Percentiles rank a stretch among this genome's conserved stretches.
These are phyloP conservation scores for Drosophila suzukii DNA, from an alignment of 1,140 invertebrate genomes.

Conservation along the genomic window DNA sequence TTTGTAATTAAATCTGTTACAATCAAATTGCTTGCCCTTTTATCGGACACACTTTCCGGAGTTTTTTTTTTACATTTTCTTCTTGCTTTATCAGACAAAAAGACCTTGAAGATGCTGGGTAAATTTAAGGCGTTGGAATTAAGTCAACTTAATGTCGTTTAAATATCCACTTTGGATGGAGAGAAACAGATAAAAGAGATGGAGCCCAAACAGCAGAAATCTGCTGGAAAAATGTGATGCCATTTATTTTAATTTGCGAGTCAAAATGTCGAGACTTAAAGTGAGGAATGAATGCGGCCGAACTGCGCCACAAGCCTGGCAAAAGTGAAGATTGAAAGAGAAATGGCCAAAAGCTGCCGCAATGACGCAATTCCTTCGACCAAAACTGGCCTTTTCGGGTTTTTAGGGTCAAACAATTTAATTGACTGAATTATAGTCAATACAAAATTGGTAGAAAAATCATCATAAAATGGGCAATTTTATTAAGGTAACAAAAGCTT, in stretches of 20 bases:
- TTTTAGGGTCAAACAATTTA: slow-evolving; percentile 40
- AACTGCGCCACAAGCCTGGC: slow-evolving; percentile 28
- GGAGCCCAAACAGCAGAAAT: slow-evolving; percentile 20
- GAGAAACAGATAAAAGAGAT: slow-evolving; percentile 21
- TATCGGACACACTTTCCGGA: slow-evolving; percentile 1
- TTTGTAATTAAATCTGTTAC: slow-evolving; percentile 71
- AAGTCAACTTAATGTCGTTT: slow-evolving; percentile 65
- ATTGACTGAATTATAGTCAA: slow-evolving; percentile 41
- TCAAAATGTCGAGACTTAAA: slow-evolving; percentile 71
- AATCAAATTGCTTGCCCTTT: slow-evolving; percentile 47
- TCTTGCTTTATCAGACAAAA: slow-evolving; percentile 3
- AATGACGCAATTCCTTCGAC: slow-evolving; percentile 35
- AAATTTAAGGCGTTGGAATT: slow-evolving; percentile 51
- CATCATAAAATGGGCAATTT: slow-evolving; percentile 36
- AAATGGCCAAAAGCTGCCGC: slow-evolving; percentile 15
- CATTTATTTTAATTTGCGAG: slow-evolving; percentile 79
- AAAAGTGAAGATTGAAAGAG: slow-evolving; percentile 2
- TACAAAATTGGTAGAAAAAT: slow-evolving; percentile 22
- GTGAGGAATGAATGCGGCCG: slow-evolving; percentile 54
- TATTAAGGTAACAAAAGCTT: slow-evolving; percentile 31
- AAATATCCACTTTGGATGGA: slow-evolving; percentile 25
- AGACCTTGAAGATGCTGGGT: slow-evolving; percentile 28
- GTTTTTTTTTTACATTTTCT: slow-evolving; percentile 1
- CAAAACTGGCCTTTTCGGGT: neutral
- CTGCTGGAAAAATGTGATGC: slow-evolving; percentile 56